phyloP scores from a whole-genome alignment of 2,113 vertebrate genomes.

The Passer montanus region DNA sequence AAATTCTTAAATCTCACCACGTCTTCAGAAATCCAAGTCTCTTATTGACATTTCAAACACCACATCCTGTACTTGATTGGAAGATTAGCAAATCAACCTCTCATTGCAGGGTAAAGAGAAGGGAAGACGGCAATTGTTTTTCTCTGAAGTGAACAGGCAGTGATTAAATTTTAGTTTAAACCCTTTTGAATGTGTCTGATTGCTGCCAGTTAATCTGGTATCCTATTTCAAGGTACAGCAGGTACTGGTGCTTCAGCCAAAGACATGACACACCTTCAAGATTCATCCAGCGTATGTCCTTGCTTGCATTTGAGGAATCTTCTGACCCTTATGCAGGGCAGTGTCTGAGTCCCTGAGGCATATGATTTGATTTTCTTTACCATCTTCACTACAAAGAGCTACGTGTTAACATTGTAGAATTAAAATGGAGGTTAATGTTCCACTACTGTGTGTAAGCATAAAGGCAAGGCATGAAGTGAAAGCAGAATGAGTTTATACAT shows the following conservation, averaged over 20 bases:
- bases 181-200: neutral
- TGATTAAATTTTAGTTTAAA: neutral
- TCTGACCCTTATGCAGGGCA: neutral
- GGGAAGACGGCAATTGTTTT: neutral
- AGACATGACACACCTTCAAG: neutral
- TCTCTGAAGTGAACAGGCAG: neutral
- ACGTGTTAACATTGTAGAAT: neutral
- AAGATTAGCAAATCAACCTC: neutral
- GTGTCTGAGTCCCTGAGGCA: neutral
- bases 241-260: neutral
- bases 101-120: neutral
- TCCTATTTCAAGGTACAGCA: neutral
- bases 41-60: neutral
- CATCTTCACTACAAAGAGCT: neutral
- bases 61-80: neutral
- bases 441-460: neutral
- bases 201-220: neutral
- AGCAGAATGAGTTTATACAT: conserved; percentile 29
- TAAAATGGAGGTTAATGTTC: conserved; percentile 37
- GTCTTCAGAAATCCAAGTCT: neutral
- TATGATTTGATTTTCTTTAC: conserved; percentile 24
- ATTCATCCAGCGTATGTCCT: neutral
- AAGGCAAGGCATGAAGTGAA: conserved; percentile 10
- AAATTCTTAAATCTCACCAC: neutral
- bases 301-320: neutral